Base-by-base conservation (phyloP, 37 sponge, comb jelly and placozoan genomes). In the Oscarella lobularis region DNA sequence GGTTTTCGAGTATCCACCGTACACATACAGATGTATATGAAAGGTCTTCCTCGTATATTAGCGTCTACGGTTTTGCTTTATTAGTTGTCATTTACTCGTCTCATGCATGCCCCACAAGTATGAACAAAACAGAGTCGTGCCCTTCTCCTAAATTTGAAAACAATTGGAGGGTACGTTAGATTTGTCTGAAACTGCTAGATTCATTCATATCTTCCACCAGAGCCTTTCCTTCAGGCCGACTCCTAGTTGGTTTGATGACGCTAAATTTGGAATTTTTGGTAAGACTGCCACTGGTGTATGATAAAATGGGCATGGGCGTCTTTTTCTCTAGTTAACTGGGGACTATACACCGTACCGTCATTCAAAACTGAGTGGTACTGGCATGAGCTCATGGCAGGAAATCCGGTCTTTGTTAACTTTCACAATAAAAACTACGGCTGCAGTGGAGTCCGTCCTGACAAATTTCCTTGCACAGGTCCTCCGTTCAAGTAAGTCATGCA, bases 181-280 rank as follows among this genome's bases (percentile, higher is more conserved):
- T n/a, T n/a, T n/a, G n/a, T n/a, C n/a, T n/a, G n/a, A n/a, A n/a
- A n/a, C n/a, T n/a, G n/a, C n/a, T n/a, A n/a, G n/a, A n/a, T n/a
- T n/a, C n/a, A n/a, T n/a, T n/a, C n/a, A n/a, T n/a, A n/a, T 2
- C 38, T 82, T 32, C 54, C 27, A 33, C 38, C 54, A 88, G 89
- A 75, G 66, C 5, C 48, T 81, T 27, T 74, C 86, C n/a, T 85
- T 85, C 39, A 66, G 90, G 32, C 86, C 87, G 1, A 29, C 70
- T 3, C 90, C 90, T 48, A 48, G 68, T 0, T 89, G 90, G 90
- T 89, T 77, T 77, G 86, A 89, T 72, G 76, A 85, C 40, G 90
- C 65, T 4, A 89, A 89, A 66, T 89, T 89, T 85, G 90, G 87
- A 1, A 87, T 87, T 31, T 87, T 87, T 66, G 37, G 84, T 83